Evolutionary conservation across 2,797 vertebrate species (phyloP).

Genomic region (Lacerta agilis): DNA sequence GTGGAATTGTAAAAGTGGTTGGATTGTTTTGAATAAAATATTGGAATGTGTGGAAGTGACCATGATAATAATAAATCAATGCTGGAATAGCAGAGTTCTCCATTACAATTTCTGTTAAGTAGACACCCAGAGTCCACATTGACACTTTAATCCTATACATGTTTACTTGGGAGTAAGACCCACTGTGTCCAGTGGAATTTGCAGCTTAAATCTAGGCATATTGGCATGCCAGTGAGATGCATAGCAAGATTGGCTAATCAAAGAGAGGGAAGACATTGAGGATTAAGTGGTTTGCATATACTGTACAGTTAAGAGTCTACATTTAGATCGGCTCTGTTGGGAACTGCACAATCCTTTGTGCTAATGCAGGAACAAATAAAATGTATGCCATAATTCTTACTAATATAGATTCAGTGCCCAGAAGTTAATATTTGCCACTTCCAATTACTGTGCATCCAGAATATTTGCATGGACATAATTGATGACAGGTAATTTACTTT

Average conservation of each 20-base stretch:
- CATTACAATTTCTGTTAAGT: too few relatives aligned
- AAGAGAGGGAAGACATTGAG: not conserved
- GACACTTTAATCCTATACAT: not conserved
- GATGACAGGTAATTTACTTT: slow-evolving; percentile 44
- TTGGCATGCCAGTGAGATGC: not conserved
- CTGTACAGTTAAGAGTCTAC: not conserved
- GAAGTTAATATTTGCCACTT: slow-evolving; percentile 9
- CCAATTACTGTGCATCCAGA: slow-evolving; percentile 38
- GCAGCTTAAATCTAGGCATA: not conserved
- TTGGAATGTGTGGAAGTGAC: too few relatives aligned
- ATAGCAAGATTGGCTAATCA: not conserved
- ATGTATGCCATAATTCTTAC: not conserved
- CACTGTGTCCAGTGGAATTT: not conserved
- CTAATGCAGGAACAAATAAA: not conserved
- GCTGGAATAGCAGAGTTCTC: too few relatives aligned
- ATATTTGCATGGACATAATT: slow-evolving; percentile 31
- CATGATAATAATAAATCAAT: too few relatives aligned
- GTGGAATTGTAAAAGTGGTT: too few relatives aligned
- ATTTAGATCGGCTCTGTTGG: not conserved
- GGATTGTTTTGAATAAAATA: too few relatives aligned
- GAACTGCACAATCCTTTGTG: not conserved
- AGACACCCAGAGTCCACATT: not conserved
- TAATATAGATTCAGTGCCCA: slow-evolving; percentile 28
- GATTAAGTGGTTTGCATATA: not conserved
- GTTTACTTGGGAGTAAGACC: not conserved